These are phyloP conservation scores for Oceanodroma tethys DNA, from an alignment of 2,113 vertebrate species.

Conservation along the genomic window DNA sequence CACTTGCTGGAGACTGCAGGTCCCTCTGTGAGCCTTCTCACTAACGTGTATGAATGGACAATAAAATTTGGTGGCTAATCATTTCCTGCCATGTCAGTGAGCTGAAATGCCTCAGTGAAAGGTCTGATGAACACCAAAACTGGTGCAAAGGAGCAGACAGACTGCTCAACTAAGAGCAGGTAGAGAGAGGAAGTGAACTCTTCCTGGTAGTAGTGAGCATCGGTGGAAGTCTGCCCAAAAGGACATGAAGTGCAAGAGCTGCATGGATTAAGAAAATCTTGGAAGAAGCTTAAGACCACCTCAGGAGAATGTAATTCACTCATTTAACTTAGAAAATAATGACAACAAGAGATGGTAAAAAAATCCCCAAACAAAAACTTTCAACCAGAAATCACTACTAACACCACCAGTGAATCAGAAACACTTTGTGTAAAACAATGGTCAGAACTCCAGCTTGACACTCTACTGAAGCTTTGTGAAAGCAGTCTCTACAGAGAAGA, in stretches of 20 bases:
- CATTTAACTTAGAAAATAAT: neutral
- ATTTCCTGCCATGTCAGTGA: neutral
- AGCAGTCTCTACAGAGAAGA: neutral
- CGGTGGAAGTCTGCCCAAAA: neutral
- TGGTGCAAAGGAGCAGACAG: neutral
- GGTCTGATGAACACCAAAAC: neutral
- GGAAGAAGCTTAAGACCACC: neutral
- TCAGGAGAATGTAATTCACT: neutral
- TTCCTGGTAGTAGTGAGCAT: neutral
- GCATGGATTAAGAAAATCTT: neutral
- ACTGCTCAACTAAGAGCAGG: neutral
- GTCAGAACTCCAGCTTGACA: neutral
- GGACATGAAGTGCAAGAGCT: neutral
- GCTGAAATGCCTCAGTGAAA: neutral
- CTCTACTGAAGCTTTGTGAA: neutral
- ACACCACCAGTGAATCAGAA: neutral
- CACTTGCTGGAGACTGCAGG: rapidly evolving
- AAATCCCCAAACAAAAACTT: neutral
- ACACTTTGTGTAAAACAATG: neutral
- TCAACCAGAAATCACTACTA: neutral
- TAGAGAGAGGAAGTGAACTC: neutral
- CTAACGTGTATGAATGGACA: rapidly evolving
- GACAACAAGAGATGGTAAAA: neutral
- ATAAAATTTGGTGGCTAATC: neutral
- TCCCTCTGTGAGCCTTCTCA: neutral